These are phyloP conservation scores for Heliangelus exortis DNA, from an alignment of 2,797 vertebrate genomes.

Conservation along the genomic window DNA sequence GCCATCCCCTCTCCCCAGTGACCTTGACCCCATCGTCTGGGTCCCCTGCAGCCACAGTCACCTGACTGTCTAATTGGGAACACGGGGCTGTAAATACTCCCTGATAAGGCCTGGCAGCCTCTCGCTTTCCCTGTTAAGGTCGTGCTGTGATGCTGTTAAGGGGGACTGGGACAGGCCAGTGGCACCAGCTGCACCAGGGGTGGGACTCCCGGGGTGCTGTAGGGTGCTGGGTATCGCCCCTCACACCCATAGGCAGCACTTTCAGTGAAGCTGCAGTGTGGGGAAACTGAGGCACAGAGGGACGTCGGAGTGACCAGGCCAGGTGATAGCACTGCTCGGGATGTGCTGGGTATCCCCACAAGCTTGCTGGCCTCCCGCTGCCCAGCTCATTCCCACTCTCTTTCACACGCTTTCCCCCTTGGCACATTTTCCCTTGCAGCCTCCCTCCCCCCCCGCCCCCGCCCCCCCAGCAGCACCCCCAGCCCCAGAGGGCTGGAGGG, in stretches of 20 bases:
- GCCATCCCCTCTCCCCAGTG: background rate
- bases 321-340: background rate
- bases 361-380: background rate
- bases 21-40: conserved; percentile 76
- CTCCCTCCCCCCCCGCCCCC: too few relatives aligned
- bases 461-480: background rate
- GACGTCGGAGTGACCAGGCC: accelerated
- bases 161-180: background rate
- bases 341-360: background rate
- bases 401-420: too few relatives aligned
- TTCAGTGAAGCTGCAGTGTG: background rate
- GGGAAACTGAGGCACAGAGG: background rate
- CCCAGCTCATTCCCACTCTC: background rate
- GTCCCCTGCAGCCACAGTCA: conserved; percentile 72
- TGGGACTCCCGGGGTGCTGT: background rate
- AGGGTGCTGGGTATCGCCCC: background rate
- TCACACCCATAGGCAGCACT: accelerated
- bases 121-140: conserved; percentile 73
- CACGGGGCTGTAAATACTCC: conserved; percentile 76
- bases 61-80: conserved; percentile 76
- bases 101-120: conserved; percentile 75
- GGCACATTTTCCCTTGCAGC: background rate
- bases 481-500: too few relatives aligned
- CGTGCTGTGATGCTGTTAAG: conserved; percentile 35
- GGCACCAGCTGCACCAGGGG: accelerated